A percentile compares a stretch with the other conserved stretches of the same genome.
These are phyloP conservation scores for Thyatira batis DNA, from an alignment of 2,888 invertebrate genomes.

Conservation along the genomic window DNA sequence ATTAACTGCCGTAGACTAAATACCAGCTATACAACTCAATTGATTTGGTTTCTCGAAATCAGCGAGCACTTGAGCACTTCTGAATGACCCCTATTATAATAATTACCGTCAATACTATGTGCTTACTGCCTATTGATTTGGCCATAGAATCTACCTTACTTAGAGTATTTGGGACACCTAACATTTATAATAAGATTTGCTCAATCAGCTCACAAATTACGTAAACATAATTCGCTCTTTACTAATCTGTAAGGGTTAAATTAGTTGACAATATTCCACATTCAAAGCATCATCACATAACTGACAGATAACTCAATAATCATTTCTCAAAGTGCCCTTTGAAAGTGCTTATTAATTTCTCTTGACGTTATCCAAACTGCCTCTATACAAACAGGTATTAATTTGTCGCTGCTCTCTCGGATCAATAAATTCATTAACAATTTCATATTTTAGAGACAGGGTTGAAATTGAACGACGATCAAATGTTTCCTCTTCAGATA, in stretches of 20 bases:
- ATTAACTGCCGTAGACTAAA: too few species aligned
- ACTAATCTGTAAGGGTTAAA: neutral
- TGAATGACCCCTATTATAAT: too few species aligned
- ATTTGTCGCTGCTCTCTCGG: conserved; percentile 22
- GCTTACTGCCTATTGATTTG: too few species aligned
- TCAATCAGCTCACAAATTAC: too few species aligned
- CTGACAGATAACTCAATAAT: conserved; percentile 3
- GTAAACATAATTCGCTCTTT: too few species aligned
- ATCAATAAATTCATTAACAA: conserved; percentile 35
- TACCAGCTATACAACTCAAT: too few species aligned
- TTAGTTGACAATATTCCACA: neutral
- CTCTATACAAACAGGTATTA: conserved; percentile 20
- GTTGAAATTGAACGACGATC: neutral
- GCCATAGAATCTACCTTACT: too few species aligned
- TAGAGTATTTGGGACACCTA: too few species aligned
- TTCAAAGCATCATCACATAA: neutral
- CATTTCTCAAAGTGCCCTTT: conserved; percentile 19
- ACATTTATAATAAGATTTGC: too few species aligned
- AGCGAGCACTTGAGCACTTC: too few species aligned
- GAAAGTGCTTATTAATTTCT: conserved; percentile 17
- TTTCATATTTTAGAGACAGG: conserved; percentile 13
- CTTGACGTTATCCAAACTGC: neutral
- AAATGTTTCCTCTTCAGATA: neutral
- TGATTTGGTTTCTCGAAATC: too few species aligned
- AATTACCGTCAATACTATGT: too few species aligned